phyloP scores from a whole-genome alignment of 2,797 vertebrate species.

The Anomalospiza imberbis region DNA sequence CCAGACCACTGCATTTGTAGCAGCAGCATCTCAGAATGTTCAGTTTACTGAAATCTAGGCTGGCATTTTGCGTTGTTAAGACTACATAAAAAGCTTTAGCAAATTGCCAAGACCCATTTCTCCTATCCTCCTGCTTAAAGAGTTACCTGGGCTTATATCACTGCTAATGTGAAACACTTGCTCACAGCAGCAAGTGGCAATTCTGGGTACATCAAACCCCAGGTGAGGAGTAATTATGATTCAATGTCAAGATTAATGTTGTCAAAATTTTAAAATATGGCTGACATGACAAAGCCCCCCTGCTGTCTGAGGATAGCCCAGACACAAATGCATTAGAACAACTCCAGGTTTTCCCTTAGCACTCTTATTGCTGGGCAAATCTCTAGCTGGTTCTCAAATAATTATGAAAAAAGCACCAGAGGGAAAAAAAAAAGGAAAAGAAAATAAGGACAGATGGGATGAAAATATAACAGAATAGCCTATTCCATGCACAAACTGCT shows the following conservation, averaged over 20 bases:
- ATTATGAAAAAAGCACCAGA: background rate
- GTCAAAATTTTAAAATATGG: constrained; percentile 40
- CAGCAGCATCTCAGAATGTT: background rate
- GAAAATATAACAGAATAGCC: background rate
- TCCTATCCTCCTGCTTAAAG: background rate
- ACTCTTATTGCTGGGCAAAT: background rate
- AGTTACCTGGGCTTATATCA: constrained; percentile 37
- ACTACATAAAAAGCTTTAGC: constrained; percentile 12
- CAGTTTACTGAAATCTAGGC: constrained; percentile 34
- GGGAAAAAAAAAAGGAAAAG: background rate
- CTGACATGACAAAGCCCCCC: constrained; percentile 25
- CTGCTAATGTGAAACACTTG: constrained; percentile 40
- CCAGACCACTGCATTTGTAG: background rate
- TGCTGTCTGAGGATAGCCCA: background rate
- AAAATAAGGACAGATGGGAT: background rate
- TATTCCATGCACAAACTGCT: background rate
- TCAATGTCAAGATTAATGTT: constrained; percentile 56
- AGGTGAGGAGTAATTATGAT: constrained; percentile 60
- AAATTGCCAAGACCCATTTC: constrained; percentile 1
- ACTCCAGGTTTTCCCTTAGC: background rate
- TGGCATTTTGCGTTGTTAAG: constrained; percentile 43
- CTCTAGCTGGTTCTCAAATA: background rate
- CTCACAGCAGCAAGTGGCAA: constrained; percentile 43
- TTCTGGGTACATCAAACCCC: constrained; percentile 34
- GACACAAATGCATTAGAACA: constrained; percentile 14